Base-by-base conservation (phyloP, 2,113 vertebrate species). In the Syrrhaptes paradoxus region DNA sequence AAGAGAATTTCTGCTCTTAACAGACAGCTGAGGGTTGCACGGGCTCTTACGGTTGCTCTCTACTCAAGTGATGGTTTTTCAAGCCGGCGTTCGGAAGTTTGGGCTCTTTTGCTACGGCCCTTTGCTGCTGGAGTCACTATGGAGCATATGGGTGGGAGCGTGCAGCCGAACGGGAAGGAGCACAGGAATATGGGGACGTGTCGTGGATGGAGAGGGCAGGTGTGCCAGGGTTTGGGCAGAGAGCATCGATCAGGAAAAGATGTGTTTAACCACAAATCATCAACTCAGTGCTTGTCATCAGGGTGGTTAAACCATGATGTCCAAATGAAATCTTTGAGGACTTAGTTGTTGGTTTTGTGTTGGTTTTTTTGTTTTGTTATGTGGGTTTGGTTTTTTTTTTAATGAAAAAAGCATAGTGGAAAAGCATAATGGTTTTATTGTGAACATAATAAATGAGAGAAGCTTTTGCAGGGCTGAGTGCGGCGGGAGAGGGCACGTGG, bases 41-140 rank as follows among this genome's bases (percentile, higher is more conserved):
- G 5, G 34, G 32, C 29, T 70, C 48, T 1, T 16, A 4, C 63
- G 34, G 54, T 45, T 7, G 0, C 59, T 21, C 34, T 20, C 41
- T 5, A 41, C 41, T 41, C 22, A 5, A 16, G 72, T 1, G 41
- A 3, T 38, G 45, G 2, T 70, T 88, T 80, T 84, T 68, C 71
- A 41, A 11, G 11, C 16, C 61, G 16, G 20, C 34, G 1, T 63
- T 74, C 54, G 26, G 34, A 62, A 85, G 15, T 34, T n/a, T 15
- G 25, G 71, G 43, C 19, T 70, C 49, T 87, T 51, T 13, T 59
- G 8, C 28, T 4, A 1, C 55, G 59, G 29, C 68, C 72, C 46
- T 80, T 94, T 66, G 49, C 84, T 91, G 92, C 59, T 80, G 36
- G n/a, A 87, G 51, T 65, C 85, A 34, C 11, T 95, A 19, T 41